Base-by-base conservation (phyloP, 2,797 vertebrate genomes). In the Agapornis canus region DNA sequence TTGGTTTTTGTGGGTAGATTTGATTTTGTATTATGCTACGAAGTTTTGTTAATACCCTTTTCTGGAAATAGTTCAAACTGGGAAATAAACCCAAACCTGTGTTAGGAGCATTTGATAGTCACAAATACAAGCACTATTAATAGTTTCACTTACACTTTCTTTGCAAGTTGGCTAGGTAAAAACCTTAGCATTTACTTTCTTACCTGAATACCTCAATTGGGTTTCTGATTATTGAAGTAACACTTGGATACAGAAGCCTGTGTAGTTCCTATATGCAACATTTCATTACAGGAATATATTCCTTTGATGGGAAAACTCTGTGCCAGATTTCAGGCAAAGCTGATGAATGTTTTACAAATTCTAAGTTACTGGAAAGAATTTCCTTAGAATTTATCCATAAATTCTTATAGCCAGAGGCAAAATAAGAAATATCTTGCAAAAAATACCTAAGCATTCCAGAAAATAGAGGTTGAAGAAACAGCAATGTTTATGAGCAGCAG, bases 61-160 rank as follows among this genome's bases (percentile, higher is more conserved):
- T 61, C 49, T 65, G 27, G 15, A 79, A 68, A 43, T 51, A 22
- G 20, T 75, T 12, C 5, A 59, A 60, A 84, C 11, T 42, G 5
- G 51, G 61, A 66, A 57, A 57, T 57, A 61, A 4, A 0, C 0
- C 18, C 2, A 57, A 35, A 57, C 4, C 22, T 35, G 0, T 32
- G 5, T 61, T 52, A 31, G 20, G 52, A 65, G 29, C 17, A 69
- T 57, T 68, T 90, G 26, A 20, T 68, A 54, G 31, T 75, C 13
- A 49, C 14, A 86, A 57, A 32, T 47, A 22, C 3, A 70, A 2
- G 42, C 37, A 5, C 11, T 69, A 27, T 39, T 43, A 52, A 17
- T 37, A 27, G 7, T 76, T 61, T 45, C 13, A 69, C 14, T 66
- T 48, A 35, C 32, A 17, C 9, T 71, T 32, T 29, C 14, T 32